Base-by-base conservation (phyloP, 1,140 invertebrate genomes). In the Alviniconcha marisindica region DNA sequence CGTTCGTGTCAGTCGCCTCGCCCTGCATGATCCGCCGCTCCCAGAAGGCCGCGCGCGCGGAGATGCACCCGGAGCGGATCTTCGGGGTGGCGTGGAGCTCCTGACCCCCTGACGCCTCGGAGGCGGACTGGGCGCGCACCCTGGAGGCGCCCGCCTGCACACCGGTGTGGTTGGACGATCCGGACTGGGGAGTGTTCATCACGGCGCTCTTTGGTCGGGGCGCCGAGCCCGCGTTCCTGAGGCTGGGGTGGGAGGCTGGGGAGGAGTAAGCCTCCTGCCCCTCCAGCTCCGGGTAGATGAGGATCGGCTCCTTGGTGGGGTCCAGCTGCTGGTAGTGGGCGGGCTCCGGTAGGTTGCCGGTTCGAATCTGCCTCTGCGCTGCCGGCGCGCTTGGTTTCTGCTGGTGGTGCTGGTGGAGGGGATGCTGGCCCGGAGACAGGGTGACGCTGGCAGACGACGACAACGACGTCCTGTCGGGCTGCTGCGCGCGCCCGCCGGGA, bases 31-130 rank as follows among this genome's bases (percentile, higher is more conserved):
- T 89, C 5, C 79, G 83, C 10, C 90, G 87, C 80, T 91, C 90
- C 90, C 90, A 91, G 82, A 90, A 90, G 33, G 87, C 86, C 1
- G 90, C 88, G 66, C 89, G 86, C 1, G 90, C 90, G 28, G 86
- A 87, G 60, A 90, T 91, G 63, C 88, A 87, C 1, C 90, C 90
- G 66, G 84, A 82, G 44, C 86, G 74, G 21, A 90, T 90, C 83
- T 82, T 88, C 15, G 90, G 85, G 28, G 48, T 33, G 28, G 73
- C 15, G 33, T n/a, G 48, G 12, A n/a, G 15, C 36, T n/a, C 36
- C 78, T 40, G 38, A 44, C 14, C 31, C 14, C 44, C 28, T 12
- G 33, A 1, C 31, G 56, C 15, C 51, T 73, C 51, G 31, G 48
- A 40, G 24, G 24, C 31, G 10, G 73, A 44, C 31, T n/a, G 51